Conservation (phyloP, 2,888 invertebrate genomes). For the Marronus borbonicus region DNA sequence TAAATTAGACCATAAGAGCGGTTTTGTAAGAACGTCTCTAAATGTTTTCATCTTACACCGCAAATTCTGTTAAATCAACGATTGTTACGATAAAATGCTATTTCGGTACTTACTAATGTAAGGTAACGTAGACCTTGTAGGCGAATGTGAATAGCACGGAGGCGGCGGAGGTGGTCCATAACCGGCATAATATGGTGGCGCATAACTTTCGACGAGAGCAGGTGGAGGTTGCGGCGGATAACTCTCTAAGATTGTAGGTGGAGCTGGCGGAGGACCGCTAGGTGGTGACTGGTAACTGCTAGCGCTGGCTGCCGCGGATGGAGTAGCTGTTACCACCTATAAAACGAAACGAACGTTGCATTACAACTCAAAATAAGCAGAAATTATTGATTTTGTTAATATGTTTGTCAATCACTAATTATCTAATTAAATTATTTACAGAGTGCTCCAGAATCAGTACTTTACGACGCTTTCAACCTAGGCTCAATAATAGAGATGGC, state of each 20-base stretch:
- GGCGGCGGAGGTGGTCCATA: constrained; percentile 62
- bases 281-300: constrained; percentile 69
- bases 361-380: no score
- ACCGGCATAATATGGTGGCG: constrained; percentile 73
- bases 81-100: background rate
- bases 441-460: no score
- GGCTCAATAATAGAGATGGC: no score
- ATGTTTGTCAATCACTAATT: no score
- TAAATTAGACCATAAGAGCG: no score
- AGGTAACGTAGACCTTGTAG: constrained; percentile 75
- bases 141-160: constrained; percentile 74
- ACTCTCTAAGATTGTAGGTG: constrained; percentile 63
- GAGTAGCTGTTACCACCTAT: constrained; percentile 67
- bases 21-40: no score
- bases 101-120: constrained; percentile 75
- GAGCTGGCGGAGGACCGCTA: constrained; percentile 64
- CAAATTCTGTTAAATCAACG: background rate
- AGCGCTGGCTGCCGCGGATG: constrained; percentile 67
- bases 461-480: no score
- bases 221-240: constrained; percentile 70
- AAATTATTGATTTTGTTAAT: no score
- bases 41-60: no score
- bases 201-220: constrained; percentile 69
- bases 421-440: no score
- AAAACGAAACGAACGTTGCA: constrained; percentile 21